Evolutionary conservation across 2,888 invertebrate genomes (phyloP).

Genomic region (Melanostoma scalare): DNA sequence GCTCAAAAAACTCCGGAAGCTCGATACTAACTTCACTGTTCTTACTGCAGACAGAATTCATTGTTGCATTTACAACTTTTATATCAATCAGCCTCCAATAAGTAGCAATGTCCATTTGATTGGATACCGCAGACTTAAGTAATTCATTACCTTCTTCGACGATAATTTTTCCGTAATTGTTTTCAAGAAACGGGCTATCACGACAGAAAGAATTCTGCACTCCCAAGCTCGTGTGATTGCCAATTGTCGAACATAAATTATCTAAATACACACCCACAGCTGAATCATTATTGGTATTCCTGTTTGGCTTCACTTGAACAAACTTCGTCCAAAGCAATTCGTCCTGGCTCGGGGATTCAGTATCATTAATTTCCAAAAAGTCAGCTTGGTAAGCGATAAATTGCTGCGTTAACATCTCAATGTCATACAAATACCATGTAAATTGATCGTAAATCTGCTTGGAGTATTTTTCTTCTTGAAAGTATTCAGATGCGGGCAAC

Average conservation of each 20-base stretch:
- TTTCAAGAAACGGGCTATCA: conserved; percentile 38
- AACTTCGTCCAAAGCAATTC: conserved; percentile 3
- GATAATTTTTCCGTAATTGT: conserved; percentile 38
- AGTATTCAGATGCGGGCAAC: conserved; percentile 5
- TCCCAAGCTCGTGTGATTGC: neutral
- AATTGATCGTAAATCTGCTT: conserved; percentile 77
- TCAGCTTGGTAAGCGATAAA: conserved; percentile 76
- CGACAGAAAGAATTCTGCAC: conserved; percentile 16
- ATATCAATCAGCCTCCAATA: conserved; percentile 47
- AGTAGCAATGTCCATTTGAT: conserved; percentile 35
- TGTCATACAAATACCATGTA: conserved; percentile 77
- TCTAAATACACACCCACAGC: conserved; percentile 77
- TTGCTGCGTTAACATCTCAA: conserved; percentile 76
- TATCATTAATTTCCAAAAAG: conserved; percentile 76
- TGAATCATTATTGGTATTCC: conserved; percentile 69
- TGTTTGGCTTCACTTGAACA: neutral
- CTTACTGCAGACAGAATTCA: neutral
- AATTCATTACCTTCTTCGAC: conserved; percentile 76
- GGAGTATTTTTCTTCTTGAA: conserved; percentile 68
- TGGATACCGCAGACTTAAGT: conserved; percentile 57
- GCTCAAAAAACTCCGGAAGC: conserved; percentile 34
- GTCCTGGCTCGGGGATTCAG: conserved; percentile 30
- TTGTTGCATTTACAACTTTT: neutral
- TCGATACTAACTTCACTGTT: neutral
- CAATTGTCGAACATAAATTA: conserved; percentile 75